Base-by-base conservation (phyloP, 2,797 vertebrate genomes). In the Tokudaia tokunoshimensis region DNA sequence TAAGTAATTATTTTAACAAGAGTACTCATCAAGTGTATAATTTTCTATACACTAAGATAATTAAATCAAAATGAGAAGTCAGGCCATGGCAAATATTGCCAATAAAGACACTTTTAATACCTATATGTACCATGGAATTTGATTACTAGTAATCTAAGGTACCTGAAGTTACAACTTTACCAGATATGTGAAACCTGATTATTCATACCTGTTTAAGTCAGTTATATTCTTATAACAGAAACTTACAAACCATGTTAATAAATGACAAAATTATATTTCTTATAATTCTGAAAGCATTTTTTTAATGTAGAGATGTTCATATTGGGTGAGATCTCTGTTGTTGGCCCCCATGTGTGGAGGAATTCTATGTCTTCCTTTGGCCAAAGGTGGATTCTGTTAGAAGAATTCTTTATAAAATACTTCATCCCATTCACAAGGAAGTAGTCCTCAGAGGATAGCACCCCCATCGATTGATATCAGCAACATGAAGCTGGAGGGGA, bases 301-400 rank as follows among this genome's bases (percentile, higher is more conserved):
- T 14, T 8, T 3, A 44, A 70, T 6, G 8, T 29, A 1, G 26
- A 79, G 3, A 7, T 41, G 17, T 6, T 0, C 31, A 7, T 17
- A 55, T 55, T 4, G 78, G 3, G 2, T 13, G 7, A 41, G 3
- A 55, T 37, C 22, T 10, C 31, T 52, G 31, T 70, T 61, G 1
- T 41, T 59, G 24, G 2, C 0, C 29, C 3, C 41, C 37, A 76
- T 7, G 2, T 50, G 12, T 15, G 2, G 12, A 63, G 7, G 11
- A 55, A 65, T 55, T 6, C 4, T 29, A 5, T 75, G 22, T 31
- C 13, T 34, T 65, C 24, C 70, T 72, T 34, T 22, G 41, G 1
- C 0, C 0, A 15, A 79, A 63, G 14, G 41, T 44, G 3, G 10
- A 29, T 70, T 15, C 12, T 74, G 6, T 72, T 12, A 37, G 7